These are phyloP conservation scores for Steinernema feltiae DNA, from an alignment of 1,140 invertebrate species.

Conservation along the genomic window DNA sequence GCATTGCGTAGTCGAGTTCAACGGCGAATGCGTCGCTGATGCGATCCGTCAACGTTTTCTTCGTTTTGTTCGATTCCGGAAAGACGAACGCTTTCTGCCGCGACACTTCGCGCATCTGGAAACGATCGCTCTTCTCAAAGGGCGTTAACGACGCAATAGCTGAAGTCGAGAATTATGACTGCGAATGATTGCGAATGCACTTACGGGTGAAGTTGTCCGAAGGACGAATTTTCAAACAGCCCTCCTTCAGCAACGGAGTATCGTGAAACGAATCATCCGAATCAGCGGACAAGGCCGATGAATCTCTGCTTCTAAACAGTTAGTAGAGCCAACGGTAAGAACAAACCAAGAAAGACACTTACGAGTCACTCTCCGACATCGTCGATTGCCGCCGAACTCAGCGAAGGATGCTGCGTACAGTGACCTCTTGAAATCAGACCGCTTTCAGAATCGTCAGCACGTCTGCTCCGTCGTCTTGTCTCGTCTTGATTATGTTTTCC, in stretches of 20 bases:
- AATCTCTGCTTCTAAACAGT: too few relatives aligned
- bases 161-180: too few relatives aligned
- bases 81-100: neutral
- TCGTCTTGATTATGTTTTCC: too few relatives aligned
- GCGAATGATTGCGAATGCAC: too few relatives aligned
- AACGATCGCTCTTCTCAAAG: neutral
- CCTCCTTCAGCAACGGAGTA: too few relatives aligned
- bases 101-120: neutral
- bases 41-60: neutral
- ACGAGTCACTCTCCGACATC: neutral
- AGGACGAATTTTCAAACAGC: neutral
- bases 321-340: neutral
- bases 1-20: neutral
- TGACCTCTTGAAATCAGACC: too few relatives aligned
- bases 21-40: neutral
- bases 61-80: neutral
- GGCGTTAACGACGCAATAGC: too few relatives aligned
- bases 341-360: neutral
- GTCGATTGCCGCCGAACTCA: neutral
- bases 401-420: too few relatives aligned
- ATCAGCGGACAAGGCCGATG: too few relatives aligned
- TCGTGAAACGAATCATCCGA: too few relatives aligned
- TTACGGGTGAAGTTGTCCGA: neutral
- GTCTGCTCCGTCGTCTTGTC: too few relatives aligned
- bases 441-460: too few relatives aligned